Percentiles rank a stretch among this genome's conserved stretches.
phyloP scores from a whole-genome alignment of 2,797 vertebrate genomes.

The Columba guinea region DNA sequence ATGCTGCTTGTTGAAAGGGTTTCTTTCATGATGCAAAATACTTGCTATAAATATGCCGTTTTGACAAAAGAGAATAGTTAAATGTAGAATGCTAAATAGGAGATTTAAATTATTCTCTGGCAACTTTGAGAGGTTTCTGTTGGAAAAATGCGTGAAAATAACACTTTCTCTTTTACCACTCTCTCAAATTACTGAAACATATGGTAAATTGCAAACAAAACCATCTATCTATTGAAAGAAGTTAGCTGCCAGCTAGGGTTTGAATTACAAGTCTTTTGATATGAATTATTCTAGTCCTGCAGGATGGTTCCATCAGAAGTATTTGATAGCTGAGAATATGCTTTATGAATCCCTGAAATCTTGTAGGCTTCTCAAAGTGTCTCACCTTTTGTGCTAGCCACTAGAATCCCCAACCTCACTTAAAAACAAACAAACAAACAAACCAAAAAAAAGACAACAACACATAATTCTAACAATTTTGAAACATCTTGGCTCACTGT shows the following conservation, averaged over 20 bases:
- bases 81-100: slow-evolving; percentile 2
- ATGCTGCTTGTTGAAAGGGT: not conserved
- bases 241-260: slow-evolving; percentile 1
- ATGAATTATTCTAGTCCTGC: not conserved
- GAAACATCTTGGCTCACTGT: not conserved
- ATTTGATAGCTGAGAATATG: not conserved
- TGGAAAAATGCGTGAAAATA: slow-evolving; percentile 18
- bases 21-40: not conserved
- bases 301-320: not conserved
- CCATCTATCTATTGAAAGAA: not conserved
- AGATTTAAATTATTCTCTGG: slow-evolving; percentile 12
- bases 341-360: not conserved
- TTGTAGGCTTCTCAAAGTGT: not conserved
- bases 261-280: slow-evolving; percentile 4
- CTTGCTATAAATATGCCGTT: slow-evolving; percentile 33
- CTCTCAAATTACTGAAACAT: slow-evolving; percentile 5
- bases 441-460: too few relatives aligned
- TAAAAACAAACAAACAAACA: not conserved
- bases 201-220: slow-evolving; percentile 27
- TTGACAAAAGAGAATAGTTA: slow-evolving; percentile 32
- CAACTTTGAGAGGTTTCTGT: slow-evolving; percentile 8
- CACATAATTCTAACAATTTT: not conserved
- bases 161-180: not conserved
- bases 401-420: not conserved
- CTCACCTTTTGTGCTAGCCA: not conserved